Percentiles rank a stretch among this genome's conserved stretches.
Conservation (phyloP, 35 echinoderm and acorn worm genomes). For the Heliocidaris erythrogramma region DNA sequence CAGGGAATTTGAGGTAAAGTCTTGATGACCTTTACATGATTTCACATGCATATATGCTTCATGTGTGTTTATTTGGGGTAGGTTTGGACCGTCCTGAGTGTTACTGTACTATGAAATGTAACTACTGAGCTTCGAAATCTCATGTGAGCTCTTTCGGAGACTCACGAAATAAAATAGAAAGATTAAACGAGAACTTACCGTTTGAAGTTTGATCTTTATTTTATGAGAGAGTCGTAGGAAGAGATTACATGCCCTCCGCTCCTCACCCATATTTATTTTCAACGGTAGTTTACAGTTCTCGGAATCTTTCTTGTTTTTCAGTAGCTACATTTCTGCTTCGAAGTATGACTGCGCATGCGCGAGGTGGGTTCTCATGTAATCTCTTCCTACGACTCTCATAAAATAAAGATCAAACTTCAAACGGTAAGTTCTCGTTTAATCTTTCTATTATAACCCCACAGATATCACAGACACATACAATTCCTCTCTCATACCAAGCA, state of each 20-base stretch:
- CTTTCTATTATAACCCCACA: too few relatives aligned
- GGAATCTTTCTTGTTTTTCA: too few relatives aligned
- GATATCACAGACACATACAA: too few relatives aligned
- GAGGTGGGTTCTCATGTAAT: background rate
- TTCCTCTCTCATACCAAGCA: too few relatives aligned
- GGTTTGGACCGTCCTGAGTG: background rate
- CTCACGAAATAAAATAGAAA: background rate
- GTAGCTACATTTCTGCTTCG: too few relatives aligned
- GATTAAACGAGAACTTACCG: conserved; percentile 4
- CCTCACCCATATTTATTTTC: background rate
- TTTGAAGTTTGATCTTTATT: background rate
- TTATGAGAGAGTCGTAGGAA: background rate
- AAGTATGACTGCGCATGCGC: background rate
- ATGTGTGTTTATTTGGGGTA: background rate
- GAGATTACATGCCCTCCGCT: background rate
- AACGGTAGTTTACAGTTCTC: too few relatives aligned
- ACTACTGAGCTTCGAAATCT: background rate
- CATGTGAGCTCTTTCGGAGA: background rate
- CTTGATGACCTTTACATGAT: background rate
- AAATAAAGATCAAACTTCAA: background rate
- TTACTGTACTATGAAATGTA: background rate
- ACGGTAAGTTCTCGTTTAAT: conserved; percentile 24
- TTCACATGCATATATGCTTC: too few relatives aligned
- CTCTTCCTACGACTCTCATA: background rate
- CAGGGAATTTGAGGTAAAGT: too few relatives aligned